These are phyloP conservation scores for Orientallactaga sibirica DNA, from an alignment of 2,797 vertebrate species.

Conservation along the genomic window DNA sequence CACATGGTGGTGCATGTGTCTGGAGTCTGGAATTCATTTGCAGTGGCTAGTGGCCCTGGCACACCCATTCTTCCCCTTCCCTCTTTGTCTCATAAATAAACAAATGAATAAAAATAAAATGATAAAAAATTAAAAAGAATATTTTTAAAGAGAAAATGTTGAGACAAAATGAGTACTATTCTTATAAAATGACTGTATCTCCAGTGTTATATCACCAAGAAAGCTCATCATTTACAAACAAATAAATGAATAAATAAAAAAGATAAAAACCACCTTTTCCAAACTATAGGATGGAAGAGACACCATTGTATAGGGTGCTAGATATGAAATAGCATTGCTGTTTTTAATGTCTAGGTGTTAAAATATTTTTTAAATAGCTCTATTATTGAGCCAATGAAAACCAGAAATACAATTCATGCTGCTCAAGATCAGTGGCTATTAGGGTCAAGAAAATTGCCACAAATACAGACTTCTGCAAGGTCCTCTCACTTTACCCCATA, in stretches of 20 bases:
- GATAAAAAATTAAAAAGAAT: neutral
- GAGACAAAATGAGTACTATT: conserved; percentile 3
- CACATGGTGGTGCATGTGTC: too few species aligned
- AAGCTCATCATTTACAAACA: conserved; percentile 1
- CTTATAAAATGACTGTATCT: neutral
- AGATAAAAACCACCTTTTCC: too few species aligned
- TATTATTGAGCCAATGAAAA: neutral
- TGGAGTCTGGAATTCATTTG: too few species aligned
- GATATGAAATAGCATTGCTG: neutral
- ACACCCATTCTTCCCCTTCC: too few species aligned
- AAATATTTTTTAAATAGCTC: neutral
- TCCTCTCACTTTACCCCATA: neutral
- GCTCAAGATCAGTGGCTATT: neutral
- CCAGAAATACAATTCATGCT: neutral
- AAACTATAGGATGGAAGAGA: neutral
- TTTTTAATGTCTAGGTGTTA: conserved; percentile 31
- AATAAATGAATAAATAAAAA: neutral
- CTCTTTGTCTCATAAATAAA: too few species aligned
- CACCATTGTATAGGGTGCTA: neutral
- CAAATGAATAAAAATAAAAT: too few species aligned
- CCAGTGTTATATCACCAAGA: neutral
- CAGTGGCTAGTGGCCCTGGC: too few species aligned
- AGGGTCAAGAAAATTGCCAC: neutral
- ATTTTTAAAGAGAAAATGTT: conserved; percentile 25
- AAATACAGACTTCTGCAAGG: neutral